These are phyloP conservation scores for Seriola rivoliana DNA, from an alignment of 2,113 vertebrate species.

Conservation along the genomic window DNA sequence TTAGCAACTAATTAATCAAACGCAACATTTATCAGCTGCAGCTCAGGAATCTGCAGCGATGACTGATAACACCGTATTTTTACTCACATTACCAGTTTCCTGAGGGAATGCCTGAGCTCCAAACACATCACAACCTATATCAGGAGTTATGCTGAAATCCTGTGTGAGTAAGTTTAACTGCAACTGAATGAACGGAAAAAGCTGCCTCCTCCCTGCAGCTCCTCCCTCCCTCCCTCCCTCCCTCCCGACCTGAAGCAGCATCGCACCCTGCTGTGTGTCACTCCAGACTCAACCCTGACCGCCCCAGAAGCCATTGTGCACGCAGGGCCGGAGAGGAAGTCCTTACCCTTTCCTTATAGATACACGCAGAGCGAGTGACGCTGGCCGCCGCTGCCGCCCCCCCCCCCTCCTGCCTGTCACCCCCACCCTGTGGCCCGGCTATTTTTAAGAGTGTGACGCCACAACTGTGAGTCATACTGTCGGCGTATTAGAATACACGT, in stretches of 20 bases:
- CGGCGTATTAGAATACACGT: slow-evolving; percentile 11
- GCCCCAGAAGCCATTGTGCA: slow-evolving; percentile 75
- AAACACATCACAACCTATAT: neutral
- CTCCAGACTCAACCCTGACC: slow-evolving; percentile 44
- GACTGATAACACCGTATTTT: neutral
- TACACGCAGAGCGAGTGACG: slow-evolving; percentile 28
- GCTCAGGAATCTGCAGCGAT: neutral
- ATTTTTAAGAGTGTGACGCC: slow-evolving; percentile 71
- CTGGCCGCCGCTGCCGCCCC: slow-evolving; percentile 38
- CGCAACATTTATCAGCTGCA: neutral
- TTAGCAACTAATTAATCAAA: slow-evolving; percentile 1
- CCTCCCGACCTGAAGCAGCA: slow-evolving; percentile 29
- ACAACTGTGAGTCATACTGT: slow-evolving; percentile 58
- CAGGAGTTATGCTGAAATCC: neutral
- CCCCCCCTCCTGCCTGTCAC: slow-evolving; percentile 19
- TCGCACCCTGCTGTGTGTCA: slow-evolving; percentile 57
- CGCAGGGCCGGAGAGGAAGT: slow-evolving; percentile 77
- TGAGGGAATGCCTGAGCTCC: neutral
- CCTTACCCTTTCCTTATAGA: slow-evolving; percentile 82
- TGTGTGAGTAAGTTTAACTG: slow-evolving; percentile 1
- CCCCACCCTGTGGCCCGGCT: slow-evolving; percentile 53
- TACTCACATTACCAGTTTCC: neutral
- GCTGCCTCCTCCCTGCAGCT: slow-evolving; percentile 7
- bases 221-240: neutral
- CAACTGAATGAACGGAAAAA: slow-evolving; percentile 43